Conservation (phyloP, 2,888 invertebrate species). For the Drosophila incognita region DNA sequence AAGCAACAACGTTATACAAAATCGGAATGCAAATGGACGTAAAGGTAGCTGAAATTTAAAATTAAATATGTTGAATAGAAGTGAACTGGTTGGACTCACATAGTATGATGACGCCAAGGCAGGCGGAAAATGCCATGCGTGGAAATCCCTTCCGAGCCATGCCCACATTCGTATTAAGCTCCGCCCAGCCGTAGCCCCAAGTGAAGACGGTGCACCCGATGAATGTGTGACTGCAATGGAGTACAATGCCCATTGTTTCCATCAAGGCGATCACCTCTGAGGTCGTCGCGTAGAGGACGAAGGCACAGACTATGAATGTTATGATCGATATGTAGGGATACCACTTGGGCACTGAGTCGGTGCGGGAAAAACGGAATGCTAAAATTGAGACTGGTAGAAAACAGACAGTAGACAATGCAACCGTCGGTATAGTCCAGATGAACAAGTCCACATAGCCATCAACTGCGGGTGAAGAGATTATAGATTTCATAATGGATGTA, state of each 20-base stretch:
- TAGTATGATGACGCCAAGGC: conserved; percentile 33
- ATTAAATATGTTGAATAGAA: background rate
- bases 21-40: conserved; percentile 28
- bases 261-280: conserved; percentile 32
- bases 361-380: conserved; percentile 17
- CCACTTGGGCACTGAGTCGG: conserved; percentile 41
- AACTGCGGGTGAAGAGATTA: background rate
- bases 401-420: accelerated
- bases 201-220: conserved; percentile 46
- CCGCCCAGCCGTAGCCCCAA: conserved; percentile 39
- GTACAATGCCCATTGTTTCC: conserved; percentile 37
- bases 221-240: conserved; percentile 41
- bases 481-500: background rate
- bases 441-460: background rate
- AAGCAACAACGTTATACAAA: background rate
- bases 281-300: conserved; percentile 15
- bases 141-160: conserved; percentile 39
- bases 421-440: accelerated
- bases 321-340: conserved; percentile 8
- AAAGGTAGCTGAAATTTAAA: conserved; percentile 20
- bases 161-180: conserved; percentile 20
- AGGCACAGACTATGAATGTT: background rate
- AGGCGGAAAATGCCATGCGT: conserved; percentile 48
- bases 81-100: conserved; percentile 26
- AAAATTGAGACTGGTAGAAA: background rate